Evolutionary conservation across 1,140 invertebrate genomes (phyloP).

Genomic region (Hirudo medicinalis): DNA sequence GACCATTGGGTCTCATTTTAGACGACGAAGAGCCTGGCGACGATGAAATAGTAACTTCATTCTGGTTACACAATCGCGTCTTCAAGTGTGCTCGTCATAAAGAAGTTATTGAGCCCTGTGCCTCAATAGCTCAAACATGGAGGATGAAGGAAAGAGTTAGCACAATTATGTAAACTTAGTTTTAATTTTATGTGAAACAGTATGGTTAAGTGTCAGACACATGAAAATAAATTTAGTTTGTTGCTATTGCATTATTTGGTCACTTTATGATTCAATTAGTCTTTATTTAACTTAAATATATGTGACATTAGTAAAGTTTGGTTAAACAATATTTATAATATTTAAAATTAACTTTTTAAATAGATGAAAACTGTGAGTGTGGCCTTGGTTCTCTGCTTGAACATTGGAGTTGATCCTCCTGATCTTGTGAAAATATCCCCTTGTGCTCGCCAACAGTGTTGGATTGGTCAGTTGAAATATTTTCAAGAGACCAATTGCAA

Average conservation of each 20-base stretch:
- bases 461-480: conserved; percentile 62
- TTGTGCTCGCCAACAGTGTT: conserved; percentile 86
- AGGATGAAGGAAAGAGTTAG: conserved; percentile 76
- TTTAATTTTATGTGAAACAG: background rate
- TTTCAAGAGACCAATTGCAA: too few species aligned
- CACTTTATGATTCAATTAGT: background rate
- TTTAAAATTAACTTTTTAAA: conserved; percentile 22
- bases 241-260: background rate
- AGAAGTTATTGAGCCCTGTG: conserved; percentile 59
- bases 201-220: conserved; percentile 2
- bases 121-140: conserved; percentile 64
- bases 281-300: background rate
- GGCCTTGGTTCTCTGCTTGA: conserved; percentile 88
- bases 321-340: background rate
- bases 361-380: conserved; percentile 79
- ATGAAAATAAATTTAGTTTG: background rate
- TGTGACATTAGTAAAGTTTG: background rate
- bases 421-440: conserved; percentile 93
- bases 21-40: conserved; percentile 30
- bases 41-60: conserved; percentile 5
- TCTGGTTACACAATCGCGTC: conserved; percentile 32
- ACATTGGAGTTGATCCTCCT: conserved; percentile 96
- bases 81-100: conserved; percentile 53
- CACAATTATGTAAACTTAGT: conserved; percentile 15
- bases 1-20: conserved; percentile 8